Conservation (phyloP, 2,113 vertebrate genomes). For the Clinocottus analis region DNA sequence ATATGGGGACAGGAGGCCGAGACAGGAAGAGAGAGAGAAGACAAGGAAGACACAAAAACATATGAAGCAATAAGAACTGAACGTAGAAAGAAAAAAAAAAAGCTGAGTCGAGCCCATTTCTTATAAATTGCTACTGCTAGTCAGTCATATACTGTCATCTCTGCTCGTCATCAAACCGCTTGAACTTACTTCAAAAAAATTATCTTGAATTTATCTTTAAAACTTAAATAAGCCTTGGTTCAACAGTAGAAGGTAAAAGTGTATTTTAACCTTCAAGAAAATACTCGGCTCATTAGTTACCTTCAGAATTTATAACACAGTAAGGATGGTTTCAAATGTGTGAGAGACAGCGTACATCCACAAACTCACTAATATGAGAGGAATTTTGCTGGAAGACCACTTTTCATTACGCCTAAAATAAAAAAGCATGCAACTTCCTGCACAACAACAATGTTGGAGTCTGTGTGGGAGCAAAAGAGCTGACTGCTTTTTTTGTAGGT, state of each 20-base stretch:
- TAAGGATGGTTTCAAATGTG: neutral
- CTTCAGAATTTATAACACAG: neutral
- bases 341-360: neutral
- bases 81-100: constrained; percentile 65
- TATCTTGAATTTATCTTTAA: neutral
- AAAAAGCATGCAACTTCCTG: neutral
- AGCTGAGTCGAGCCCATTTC: constrained; percentile 50
- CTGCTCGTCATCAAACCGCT: neutral
- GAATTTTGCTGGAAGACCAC: neutral
- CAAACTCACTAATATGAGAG: neutral
- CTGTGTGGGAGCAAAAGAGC: neutral
- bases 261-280: neutral
- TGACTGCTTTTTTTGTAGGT: neutral
- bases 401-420: neutral
- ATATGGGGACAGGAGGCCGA: constrained; percentile 62
- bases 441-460: neutral
- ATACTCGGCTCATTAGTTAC: neutral
- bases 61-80: constrained; percentile 75
- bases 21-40: constrained; percentile 76
- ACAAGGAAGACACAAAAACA: constrained; percentile 85
- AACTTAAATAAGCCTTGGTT: constrained; percentile 3
- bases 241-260: neutral
- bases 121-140: constrained; percentile 24
- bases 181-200: neutral
- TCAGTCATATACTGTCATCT: neutral